These are phyloP conservation scores for Pachycephus smyrnensis DNA, from an alignment of 2,888 invertebrate genomes.

Conservation along the genomic window DNA sequence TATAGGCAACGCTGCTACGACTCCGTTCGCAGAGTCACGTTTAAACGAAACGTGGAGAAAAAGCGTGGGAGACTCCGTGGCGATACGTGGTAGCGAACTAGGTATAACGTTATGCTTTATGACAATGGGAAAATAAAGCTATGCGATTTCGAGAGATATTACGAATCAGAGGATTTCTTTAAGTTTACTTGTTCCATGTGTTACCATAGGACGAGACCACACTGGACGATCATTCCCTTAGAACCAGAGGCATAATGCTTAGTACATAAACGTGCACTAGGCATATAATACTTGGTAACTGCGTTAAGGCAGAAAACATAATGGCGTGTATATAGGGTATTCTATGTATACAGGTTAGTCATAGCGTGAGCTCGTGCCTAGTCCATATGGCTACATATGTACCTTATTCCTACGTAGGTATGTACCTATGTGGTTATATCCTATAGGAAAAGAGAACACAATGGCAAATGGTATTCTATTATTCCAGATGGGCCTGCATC, in stretches of 20 bases:
- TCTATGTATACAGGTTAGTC: not conserved
- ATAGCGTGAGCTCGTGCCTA: not conserved
- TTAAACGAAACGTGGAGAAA: not conserved
- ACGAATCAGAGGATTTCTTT: not conserved
- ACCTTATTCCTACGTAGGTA: not conserved
- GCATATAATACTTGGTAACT: conserved; percentile 44
- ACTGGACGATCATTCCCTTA: conserved; percentile 19
- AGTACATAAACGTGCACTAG: conserved; percentile 40
- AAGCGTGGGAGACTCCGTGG: not conserved
- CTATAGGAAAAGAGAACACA: conserved; percentile 38
- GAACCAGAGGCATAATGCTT: conserved; percentile 35
- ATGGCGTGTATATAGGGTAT: conserved; percentile 24
- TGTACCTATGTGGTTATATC: not conserved
- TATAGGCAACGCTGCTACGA: not conserved
- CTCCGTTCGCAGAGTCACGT: not conserved
- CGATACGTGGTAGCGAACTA: not conserved
- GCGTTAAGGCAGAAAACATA: conserved; percentile 38
- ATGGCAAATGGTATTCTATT: conserved; percentile 66
- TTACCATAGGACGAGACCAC: conserved; percentile 13
- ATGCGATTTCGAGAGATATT: not conserved
- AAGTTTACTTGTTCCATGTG: not conserved
- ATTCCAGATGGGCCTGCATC: conserved; percentile 58
- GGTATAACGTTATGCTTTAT: not conserved
- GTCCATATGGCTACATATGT: not conserved
- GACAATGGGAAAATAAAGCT: not conserved